Conservation (phyloP, 2,888 invertebrate species). For the Caenorhabditis sp. region DNA sequence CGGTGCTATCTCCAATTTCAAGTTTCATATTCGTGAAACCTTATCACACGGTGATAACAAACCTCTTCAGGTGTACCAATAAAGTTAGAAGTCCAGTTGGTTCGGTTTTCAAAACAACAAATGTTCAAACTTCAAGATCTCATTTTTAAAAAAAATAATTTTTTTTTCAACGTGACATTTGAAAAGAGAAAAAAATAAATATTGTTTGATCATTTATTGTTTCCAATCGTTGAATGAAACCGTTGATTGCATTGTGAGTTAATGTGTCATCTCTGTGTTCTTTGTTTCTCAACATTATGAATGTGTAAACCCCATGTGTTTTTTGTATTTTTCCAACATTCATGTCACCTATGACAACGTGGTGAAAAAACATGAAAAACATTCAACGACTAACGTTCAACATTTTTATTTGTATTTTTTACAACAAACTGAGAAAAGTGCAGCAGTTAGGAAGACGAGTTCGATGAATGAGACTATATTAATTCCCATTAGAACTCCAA, state of each 20-base stretch:
- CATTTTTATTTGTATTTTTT: slow-evolving; percentile 9
- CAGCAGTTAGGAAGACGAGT: slow-evolving; percentile 36
- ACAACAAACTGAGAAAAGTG: slow-evolving; percentile 17
- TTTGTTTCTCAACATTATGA: too few relatives aligned
- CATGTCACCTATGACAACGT: too few relatives aligned
- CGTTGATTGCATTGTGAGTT: neutral
- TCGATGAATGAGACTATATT: slow-evolving; percentile 52
- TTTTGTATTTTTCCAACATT: too few relatives aligned
- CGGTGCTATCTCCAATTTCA: neutral
- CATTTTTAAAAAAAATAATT: neutral
- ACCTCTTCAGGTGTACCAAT: neutral
- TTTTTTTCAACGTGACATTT: neutral
- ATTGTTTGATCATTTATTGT: too few relatives aligned
- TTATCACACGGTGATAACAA: neutral
- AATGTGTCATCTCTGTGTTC: too few relatives aligned
- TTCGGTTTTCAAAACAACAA: neutral
- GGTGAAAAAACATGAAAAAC: neutral
- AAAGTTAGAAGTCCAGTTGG: neutral
- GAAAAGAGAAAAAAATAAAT: neutral
- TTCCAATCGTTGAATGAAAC: neutral
- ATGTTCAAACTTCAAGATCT: neutral
- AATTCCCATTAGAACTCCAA: slow-evolving; percentile 57
- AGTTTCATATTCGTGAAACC: neutral
- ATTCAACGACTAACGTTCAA: too few relatives aligned
- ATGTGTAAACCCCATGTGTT: too few relatives aligned